These are phyloP conservation scores for Plestiodon gilberti DNA, from an alignment of 2,113 vertebrate genomes.

Conservation along the genomic window DNA sequence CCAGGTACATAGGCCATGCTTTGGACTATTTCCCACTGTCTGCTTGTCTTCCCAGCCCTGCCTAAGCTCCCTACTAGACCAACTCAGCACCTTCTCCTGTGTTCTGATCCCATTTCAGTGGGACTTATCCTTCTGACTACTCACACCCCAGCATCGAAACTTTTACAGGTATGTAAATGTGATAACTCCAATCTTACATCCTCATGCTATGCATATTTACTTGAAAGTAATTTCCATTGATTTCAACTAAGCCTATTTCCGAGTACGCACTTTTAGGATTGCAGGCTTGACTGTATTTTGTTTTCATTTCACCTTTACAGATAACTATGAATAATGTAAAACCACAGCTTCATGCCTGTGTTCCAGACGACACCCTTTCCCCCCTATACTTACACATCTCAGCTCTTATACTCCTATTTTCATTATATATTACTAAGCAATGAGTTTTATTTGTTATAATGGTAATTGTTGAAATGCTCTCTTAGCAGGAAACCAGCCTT, in stretches of 20 bases:
- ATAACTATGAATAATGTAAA: neutral
- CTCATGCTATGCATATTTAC: neutral
- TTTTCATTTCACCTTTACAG: neutral
- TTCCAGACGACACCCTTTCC: neutral
- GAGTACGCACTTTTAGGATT: neutral
- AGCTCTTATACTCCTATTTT: neutral
- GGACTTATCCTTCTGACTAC: neutral
- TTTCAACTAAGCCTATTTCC: neutral
- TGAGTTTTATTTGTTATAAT: slow-evolving; percentile 7
- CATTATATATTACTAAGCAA: neutral
- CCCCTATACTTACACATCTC: neutral
- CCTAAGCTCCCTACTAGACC: neutral
- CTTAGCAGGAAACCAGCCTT: slow-evolving; percentile 23
- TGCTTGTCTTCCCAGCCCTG: neutral
- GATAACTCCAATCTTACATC: neutral
- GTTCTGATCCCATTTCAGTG: neutral
- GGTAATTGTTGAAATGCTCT: slow-evolving; percentile 5
- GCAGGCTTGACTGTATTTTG: neutral
- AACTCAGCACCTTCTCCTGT: neutral
- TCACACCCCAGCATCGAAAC: neutral
- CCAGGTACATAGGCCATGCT: too few relatives aligned
- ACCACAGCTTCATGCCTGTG: neutral
- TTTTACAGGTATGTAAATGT: neutral
- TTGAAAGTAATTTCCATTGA: neutral
- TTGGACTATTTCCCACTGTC: too few relatives aligned